Base-by-base conservation (phyloP, 2,888 invertebrate species). In the Esperia sulphurella region DNA sequence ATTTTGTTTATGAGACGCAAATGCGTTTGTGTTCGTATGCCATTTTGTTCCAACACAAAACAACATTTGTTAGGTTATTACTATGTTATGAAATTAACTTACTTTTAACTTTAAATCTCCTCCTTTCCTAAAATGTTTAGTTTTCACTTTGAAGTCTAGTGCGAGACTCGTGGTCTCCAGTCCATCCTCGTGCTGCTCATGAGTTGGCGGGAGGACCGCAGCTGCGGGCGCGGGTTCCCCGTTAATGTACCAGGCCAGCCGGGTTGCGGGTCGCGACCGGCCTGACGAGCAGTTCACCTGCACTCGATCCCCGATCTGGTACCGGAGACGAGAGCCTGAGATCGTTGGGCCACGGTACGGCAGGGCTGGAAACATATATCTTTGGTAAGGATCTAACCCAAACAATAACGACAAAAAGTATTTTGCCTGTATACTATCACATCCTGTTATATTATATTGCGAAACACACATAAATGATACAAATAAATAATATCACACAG, bases 191-290 rank as follows among this genome's bases (percentile, higher is more conserved):
- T 78, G 75, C 46, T 78, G 75, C 47, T 75, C 73, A 46, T 76
- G 67, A 5, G 49, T 71, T 1, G 87, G 80, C 8, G 86, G 72
- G 8, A 66, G 63, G 52, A 90, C 58, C 43, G 84, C 72, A 14
- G 74, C 71, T 29, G 81, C 68, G 46, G 91, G 87, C 41, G 91
- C 90, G 65, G 92, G 94, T 66, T 95, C 93, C 41, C 94, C 95
- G 80, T 96, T 96, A 79, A 96, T 94, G 89, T 94, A 94, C 96
- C 96, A 96, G 59, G 92, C 92, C 54, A 96, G 91, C 65, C 92
- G 91, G 52, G 94, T 94, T 5, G 94, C 93, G 7, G 95, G 95
- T 65, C 93, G 93, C 39, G 95, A 95, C 58, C 92, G 90, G 14
- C 93, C 93, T 44, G 95, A 95, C 14, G 94, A 94, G 84, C 96